Evolutionary conservation across 2,797 vertebrate genomes (phyloP).

Genomic region (Pelodytes ibericus): DNA sequence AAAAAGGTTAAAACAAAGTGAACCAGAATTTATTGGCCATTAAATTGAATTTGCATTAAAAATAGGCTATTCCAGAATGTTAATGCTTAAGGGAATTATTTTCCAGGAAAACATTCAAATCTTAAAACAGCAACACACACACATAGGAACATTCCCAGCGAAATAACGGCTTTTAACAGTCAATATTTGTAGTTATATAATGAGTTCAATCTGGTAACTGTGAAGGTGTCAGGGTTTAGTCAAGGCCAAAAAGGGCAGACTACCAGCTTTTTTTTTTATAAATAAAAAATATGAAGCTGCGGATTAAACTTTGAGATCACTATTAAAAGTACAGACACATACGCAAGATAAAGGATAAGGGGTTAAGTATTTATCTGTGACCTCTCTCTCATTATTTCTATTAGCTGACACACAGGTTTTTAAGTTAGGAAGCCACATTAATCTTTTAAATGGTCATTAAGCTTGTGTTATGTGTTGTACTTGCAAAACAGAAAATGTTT

Average conservation of each 20-base stretch:
- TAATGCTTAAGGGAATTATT: too few relatives aligned
- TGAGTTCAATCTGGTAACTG: background rate
- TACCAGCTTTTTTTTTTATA: background rate
- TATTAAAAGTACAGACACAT: slow-evolving; percentile 6
- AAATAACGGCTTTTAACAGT: background rate
- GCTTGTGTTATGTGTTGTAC: slow-evolving; percentile 31
- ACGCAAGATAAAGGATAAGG: slow-evolving; percentile 8
- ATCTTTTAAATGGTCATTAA: slow-evolving; percentile 52
- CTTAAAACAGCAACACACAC: too few relatives aligned
- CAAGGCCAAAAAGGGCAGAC: slow-evolving; percentile 10
- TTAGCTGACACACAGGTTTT: slow-evolving; percentile 41
- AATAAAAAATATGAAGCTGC: too few relatives aligned
- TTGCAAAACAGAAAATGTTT: slow-evolving; percentile 30
- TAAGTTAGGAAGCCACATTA: slow-evolving; percentile 39
- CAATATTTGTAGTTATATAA: slow-evolving; percentile 22
- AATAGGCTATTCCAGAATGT: too few relatives aligned
- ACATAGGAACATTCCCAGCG: too few relatives aligned
- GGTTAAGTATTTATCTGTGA: slow-evolving; percentile 48
- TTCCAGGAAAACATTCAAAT: too few relatives aligned
- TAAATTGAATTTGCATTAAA: too few relatives aligned
- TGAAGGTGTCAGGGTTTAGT: slow-evolving; percentile 10
- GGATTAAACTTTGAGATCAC: slow-evolving; percentile 2
- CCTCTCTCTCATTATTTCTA: slow-evolving; percentile 51
- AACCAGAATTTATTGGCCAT: too few relatives aligned
- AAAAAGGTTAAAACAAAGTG: too few relatives aligned